phyloP scores from a whole-genome alignment of 2,797 vertebrate genomes.

The Arrhamphus sclerolepis region DNA sequence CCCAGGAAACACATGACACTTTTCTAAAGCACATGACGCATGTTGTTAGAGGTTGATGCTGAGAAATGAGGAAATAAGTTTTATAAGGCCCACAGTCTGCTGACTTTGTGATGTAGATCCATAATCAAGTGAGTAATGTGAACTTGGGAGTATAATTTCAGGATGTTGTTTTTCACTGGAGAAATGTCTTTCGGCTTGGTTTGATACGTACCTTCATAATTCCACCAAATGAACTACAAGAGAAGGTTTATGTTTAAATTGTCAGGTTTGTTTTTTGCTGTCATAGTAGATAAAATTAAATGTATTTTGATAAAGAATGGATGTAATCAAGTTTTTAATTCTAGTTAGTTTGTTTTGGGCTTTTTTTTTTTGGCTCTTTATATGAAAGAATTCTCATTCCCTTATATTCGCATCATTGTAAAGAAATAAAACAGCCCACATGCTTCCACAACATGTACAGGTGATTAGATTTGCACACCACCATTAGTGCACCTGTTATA shows the following conservation, averaged over 20 bases:
- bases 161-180: background rate
- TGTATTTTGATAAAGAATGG: no score
- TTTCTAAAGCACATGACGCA: slow-evolving; percentile 14
- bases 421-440: background rate
- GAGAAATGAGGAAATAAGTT: slow-evolving; percentile 19
- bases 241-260: no score
- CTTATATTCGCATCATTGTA: background rate
- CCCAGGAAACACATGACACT: background rate
- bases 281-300: no score
- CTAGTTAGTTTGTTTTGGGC: no score
- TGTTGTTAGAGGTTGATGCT: slow-evolving; percentile 13
- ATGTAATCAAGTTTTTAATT: no score
- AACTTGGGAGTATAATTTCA: slow-evolving; percentile 1
- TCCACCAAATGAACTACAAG: background rate
- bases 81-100: slow-evolving; percentile 12
- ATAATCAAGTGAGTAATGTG: background rate
- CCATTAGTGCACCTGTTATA: no score
- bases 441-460: no score
- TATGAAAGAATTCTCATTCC: background rate
- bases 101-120: slow-evolving; percentile 5
- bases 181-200: background rate
- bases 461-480: no score
- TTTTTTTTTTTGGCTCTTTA: no score
- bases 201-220: no score
- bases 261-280: no score